These are phyloP conservation scores for Pterocles orientalis DNA, from an alignment of 2,113 vertebrate species.

Conservation along the genomic window DNA sequence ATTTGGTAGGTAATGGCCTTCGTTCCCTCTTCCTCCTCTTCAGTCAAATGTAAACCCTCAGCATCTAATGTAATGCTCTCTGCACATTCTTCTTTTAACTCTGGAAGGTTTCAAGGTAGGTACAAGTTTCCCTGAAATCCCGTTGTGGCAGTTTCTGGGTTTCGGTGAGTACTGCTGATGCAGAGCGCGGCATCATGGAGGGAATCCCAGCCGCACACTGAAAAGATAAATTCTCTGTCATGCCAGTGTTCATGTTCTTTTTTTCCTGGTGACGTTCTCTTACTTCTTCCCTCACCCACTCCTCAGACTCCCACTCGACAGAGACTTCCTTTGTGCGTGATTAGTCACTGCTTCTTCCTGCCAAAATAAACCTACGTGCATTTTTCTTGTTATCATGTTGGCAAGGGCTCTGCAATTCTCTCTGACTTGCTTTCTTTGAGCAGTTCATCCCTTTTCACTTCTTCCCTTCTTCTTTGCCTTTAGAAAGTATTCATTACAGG, in stretches of 20 bases:
- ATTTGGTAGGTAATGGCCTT: not conserved
- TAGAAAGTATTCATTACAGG: not conserved
- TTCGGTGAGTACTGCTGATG: not conserved
- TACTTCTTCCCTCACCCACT: not conserved
- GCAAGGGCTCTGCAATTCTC: not conserved
- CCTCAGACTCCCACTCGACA: not conserved
- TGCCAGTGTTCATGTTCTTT: not conserved
- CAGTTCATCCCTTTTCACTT: not conserved
- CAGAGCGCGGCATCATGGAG: not conserved
- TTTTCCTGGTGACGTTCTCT: not conserved
- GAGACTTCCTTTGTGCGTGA: not conserved
- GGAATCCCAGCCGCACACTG: not conserved
- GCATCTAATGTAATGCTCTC: not conserved
- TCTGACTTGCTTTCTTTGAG: not conserved
- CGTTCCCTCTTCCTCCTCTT: not conserved
- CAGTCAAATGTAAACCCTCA: not conserved
- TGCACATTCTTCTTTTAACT: not conserved
- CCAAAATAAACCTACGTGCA: slow-evolving; percentile 1
- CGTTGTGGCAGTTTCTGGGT: not conserved
- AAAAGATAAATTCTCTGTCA: not conserved
- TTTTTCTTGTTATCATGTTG: not conserved
- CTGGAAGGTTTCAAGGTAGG: not conserved
- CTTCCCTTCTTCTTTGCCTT: not conserved
- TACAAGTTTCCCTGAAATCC: not conserved
- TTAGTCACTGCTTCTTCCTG: slow-evolving; percentile 13